Evolutionary conservation across 2,797 vertebrate genomes (phyloP), one percentile per base, ranked within the genome.

Genomic region (Okamejei kenojei): DNA sequence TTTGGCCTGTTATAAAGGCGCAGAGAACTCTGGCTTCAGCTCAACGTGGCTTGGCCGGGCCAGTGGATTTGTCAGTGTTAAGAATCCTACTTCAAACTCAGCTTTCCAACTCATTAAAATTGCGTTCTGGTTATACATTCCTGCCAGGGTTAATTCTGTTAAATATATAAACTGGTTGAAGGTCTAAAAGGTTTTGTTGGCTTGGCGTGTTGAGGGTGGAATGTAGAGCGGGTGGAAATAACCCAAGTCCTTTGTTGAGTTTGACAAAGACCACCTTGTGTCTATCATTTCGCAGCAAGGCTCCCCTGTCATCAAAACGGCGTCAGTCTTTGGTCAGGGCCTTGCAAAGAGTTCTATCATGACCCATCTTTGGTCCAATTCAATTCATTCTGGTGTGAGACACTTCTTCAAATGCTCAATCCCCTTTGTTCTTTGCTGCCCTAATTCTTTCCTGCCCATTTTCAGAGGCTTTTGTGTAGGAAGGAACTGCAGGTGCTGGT

Each of bases 141-240:
- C 71, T 74, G 90, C 90, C 90, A 92, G 90, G 35, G 38, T 45
- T 58, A 92, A 92, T 92, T 74, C 90, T 92, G 90, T 92, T 92
- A 92, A 92, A 74, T 92, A 74, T 92, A 92, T 92, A 74, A 92
- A 76, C 90, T 92, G 45, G 35, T 13, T 21, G 71, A 73, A 26
- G 71, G 73, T 38, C 68, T 54, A 45, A 92, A 92, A 92, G 90
- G 90, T 92, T 73, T 74, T 92, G 45, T 74, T 92, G 90, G 90
- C 90, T 74, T 54, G 35, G 32, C 21, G 35, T 0, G 38, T 35
- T 45, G 90, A 26, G 88, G 35, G 54, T 76, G 68, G 68, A 76
- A 92, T 74, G 54, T 54, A 29, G 7, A 38, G 71, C 23, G 71
- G 32, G 90, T 92, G 90, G 90, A 45, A 29, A 29, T 13, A 7